Evolutionary conservation across 2,797 vertebrate species (phyloP), one percentile per base, ranked within the genome.

Genomic region (Loris lydekkerianus): DNA sequence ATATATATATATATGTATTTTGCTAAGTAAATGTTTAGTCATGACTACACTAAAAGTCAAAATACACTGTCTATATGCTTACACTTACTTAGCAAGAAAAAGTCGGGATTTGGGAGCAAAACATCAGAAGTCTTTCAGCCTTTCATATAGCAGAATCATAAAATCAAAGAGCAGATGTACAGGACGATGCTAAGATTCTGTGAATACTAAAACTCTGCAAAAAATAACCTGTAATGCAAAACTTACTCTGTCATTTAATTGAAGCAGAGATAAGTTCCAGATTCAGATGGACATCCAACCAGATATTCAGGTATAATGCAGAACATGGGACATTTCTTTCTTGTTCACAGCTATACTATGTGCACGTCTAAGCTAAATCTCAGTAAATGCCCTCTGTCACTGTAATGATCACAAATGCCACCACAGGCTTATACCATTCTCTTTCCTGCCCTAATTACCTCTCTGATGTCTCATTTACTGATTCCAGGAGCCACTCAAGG

Each of bases 131-230:
- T n/a, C n/a, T 91, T 91, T 84, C 11, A 60, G 60, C 2, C 56
- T 88, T 91, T 85, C 56, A 43, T 46, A 43, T 6, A 85, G 23
- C 20, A 73, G n/a, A 31, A 67, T 8, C 69, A 37, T 75, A 93
- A 96, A 95, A 92, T 93, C 34, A 89, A 81, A 56, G 34, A 93
- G 46, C 25, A 88, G 70, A 65, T 4, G 34, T 31, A n/a, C 49
- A 3, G 7, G 17, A 15, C 11, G 56, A 61, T 29, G 29, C 21
- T 69, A 84, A 63, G 58, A 90, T 27, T 56, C 43, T 70, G 25
- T 53, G 85, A 69, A 53, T 63, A 80, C 46, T 85, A 73, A 78
- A 73, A 53, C 31, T 37, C n/a, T 43, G 15, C 37, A 37, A 70
- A 76, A 89, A 60, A 25, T 21, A 73, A 1, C 18, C 61, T 70